Conservation (phyloP, 2,797 vertebrate species). For the Pipistrellus pipistrellus region DNA sequence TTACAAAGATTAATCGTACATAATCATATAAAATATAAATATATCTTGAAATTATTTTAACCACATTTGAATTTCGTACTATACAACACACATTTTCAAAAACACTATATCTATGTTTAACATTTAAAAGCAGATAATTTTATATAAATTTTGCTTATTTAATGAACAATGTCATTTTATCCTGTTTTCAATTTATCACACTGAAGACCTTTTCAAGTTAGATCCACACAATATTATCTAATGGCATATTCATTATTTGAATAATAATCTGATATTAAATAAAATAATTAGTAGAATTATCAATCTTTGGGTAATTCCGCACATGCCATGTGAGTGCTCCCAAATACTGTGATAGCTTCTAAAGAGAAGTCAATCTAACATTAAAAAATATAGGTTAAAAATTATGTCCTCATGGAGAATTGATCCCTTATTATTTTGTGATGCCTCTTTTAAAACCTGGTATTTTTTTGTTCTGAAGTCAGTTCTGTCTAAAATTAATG, state of each 20-base stretch:
- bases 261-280: background rate
- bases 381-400: background rate
- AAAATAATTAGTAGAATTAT: background rate
- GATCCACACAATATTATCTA: background rate
- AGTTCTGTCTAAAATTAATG: background rate
- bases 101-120: background rate
- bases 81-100: background rate
- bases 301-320: background rate
- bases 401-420: background rate
- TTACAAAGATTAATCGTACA: slow-evolving; percentile 18
- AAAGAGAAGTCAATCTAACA: background rate
- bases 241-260: background rate
- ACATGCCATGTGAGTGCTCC: background rate
- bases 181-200: background rate
- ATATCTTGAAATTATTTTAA: background rate
- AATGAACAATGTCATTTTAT: background rate
- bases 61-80: background rate
- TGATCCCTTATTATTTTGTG: background rate
- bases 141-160: background rate
- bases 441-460: background rate
- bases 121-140: background rate
- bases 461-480: background rate
- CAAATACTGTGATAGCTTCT: background rate
- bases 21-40: background rate
- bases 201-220: background rate